These are phyloP conservation scores for Coccyzus lansbergi DNA, from an alignment of 2,797 vertebrate species.

Conservation along the genomic window DNA sequence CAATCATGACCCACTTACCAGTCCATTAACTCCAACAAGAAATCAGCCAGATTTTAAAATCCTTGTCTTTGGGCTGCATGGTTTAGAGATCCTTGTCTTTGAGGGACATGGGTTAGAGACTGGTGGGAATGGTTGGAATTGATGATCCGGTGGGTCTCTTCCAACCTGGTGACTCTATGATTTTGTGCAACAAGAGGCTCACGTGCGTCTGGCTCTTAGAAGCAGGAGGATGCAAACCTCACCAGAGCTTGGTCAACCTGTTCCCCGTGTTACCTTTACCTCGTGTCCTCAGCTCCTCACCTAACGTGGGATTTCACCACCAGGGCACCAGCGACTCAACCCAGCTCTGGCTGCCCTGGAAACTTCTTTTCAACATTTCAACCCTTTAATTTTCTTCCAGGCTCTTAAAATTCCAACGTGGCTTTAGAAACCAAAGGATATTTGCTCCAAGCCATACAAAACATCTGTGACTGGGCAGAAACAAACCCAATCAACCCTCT, in stretches of 20 bases:
- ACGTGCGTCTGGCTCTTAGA: accelerated
- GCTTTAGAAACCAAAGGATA: background rate
- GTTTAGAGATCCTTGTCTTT: too few relatives aligned
- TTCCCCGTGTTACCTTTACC: accelerated
- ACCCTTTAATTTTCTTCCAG: background rate
- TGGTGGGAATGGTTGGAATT: too few relatives aligned
- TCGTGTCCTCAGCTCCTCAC: too few relatives aligned
- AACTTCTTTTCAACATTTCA: background rate
- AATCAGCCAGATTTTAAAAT: background rate
- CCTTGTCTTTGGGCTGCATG: accelerated
- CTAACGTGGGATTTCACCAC: too few relatives aligned
- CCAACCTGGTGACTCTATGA: too few relatives aligned
- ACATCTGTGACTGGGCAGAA: background rate
- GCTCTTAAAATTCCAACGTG: background rate
- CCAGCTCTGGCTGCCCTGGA: background rate
- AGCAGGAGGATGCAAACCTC: accelerated
- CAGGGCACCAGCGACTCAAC: background rate
- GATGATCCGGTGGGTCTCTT: too few relatives aligned
- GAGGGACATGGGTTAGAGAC: too few relatives aligned
- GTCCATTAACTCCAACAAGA: background rate
- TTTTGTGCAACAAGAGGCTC: background rate
- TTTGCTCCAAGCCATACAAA: background rate
- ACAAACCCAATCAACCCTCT: background rate
- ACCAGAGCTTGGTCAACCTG: accelerated
- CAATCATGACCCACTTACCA: background rate